These are phyloP conservation scores for Agonum fuliginosum DNA, from an alignment of 2,888 invertebrate species.

Conservation along the genomic window DNA sequence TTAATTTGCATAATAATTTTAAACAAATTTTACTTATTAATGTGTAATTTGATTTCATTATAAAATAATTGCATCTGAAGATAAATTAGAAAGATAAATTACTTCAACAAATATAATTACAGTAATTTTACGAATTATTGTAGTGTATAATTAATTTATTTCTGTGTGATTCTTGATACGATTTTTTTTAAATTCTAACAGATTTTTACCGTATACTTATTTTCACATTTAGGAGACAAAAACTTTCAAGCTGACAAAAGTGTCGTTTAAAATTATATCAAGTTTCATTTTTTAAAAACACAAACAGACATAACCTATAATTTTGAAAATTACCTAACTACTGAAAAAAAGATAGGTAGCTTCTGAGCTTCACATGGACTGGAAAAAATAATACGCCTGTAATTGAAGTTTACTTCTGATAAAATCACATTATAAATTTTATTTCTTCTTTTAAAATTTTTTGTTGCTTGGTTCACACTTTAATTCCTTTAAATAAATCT, in stretches of 20 bases:
- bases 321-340: conserved; percentile 55
- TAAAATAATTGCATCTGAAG: not conserved
- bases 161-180: conserved; percentile 9
- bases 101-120: conserved; percentile 19
- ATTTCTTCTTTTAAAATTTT: conserved; percentile 52
- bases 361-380: conserved; percentile 14
- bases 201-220: conserved; percentile 56
- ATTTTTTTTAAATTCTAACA: conserved; percentile 38
- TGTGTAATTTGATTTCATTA: not conserved
- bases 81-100: conserved; percentile 41
- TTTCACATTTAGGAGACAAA: conserved; percentile 50
- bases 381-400: conserved; percentile 31
- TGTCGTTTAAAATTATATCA: conserved; percentile 59
- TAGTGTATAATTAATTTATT: conserved; percentile 40
- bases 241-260: conserved; percentile 42
- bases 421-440: conserved; percentile 55
- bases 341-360: conserved; percentile 38
- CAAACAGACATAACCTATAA: conserved; percentile 53
- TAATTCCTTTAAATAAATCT: no score
- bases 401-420: conserved; percentile 58
- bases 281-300: conserved; percentile 47
- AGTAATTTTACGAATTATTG: conserved; percentile 30
- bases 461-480: no score
- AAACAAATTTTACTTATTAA: conserved; percentile 31
- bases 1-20: conserved; percentile 25